Base-by-base conservation (phyloP, 2,888 invertebrate genomes). In the Abrostola triplasia region DNA sequence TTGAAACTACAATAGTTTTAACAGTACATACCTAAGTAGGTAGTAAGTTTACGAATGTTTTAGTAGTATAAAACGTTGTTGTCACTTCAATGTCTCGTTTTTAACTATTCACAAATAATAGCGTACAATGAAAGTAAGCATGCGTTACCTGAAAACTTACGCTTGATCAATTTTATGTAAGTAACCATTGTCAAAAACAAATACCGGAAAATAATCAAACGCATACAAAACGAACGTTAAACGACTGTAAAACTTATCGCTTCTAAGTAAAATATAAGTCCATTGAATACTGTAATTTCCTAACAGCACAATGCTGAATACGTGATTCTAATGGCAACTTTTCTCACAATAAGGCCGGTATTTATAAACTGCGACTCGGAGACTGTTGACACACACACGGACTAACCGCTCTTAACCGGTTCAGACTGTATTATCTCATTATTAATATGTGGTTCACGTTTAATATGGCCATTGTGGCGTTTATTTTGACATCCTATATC, bases 311-410 rank as follows among this genome's bases (percentile, higher is more conserved):
- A 83, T 82, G 75, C 74, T 80, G 72, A 68, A 80, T 82, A 83
- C 79, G 78, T 79, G 81, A 70, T 75, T 74, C 69, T 77, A 81
- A 81, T 79, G 78, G 79, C 80, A 83, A 82, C 81, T 77, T 83
- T 84, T 81, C 84, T 80, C 77, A 84, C 84, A 84, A 83, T 84
- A 82, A 70, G 79, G 71, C 9, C 52, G 66, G 74, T 89, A 86
- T 90, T 90, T 89, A 89, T 88, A 90, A 88, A 84, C 84, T 73
- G 59, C 72, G 76, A 37, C 63, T 77, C 70, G 59, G 62, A 62
- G 67, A 60, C 61, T 81, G 81, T 77, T 80, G 79, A 82, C 79
- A 83, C 75, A 78, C 70, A 78, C 70, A 66, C 76, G 65, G 66
- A 42, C 24, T 54, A 77, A 82, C 86, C 77, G 82, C 75, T 72